Base-by-base conservation (phyloP, 2,113 vertebrate species). In the Myrmophylax atrothorax region DNA sequence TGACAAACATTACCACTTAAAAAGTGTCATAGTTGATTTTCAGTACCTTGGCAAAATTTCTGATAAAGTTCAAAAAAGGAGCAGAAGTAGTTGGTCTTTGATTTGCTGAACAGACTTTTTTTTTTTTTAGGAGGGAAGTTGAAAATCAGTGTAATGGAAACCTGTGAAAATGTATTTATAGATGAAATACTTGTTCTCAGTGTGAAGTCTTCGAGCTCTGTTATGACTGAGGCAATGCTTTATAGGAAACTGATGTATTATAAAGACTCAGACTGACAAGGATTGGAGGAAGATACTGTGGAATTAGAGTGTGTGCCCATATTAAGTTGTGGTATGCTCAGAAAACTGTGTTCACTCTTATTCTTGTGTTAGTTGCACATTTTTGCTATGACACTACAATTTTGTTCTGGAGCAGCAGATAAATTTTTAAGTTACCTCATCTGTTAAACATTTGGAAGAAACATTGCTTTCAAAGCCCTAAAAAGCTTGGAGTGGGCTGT, bases 81-180 rank as follows among this genome's bases (percentile, higher is more conserved):
- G 12, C 22, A n/a, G 52, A 15, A 7, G 28, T 86, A n/a, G 25
- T 62, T 40, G 29, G 17, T 62, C 46, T 84, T 78, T 69, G 74
- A 70, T 82, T 87, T 90, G 28, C 74, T 87, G 53, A 91, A 74
- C 25, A 55, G 47, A 31, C 53, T 29, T 47, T 59, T 67, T n/a
- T n/a, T 63, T 85, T 81, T 86, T 84, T 79, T 60, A 37, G 55
- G 76, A 90, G n/a, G 3, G 22, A 33, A 81, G 46, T 29, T 84
- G 46, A 92, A 94, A 92, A 95, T 92, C 63, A 7, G 3, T 79
- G 55, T 81, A 70, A 81, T 19, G 58, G 68, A 92, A 92, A 78
- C 42, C 56, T 94, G 28, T 89, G 60, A 81, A 94, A 91, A 89
- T 67, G 63, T 91, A 49, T 86, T 81, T 67, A 46, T 69, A 66